Evolutionary conservation across 2,797 vertebrate genomes (phyloP), one percentile per base, ranked within the genome.

Genomic region (Tapera naevia): DNA sequence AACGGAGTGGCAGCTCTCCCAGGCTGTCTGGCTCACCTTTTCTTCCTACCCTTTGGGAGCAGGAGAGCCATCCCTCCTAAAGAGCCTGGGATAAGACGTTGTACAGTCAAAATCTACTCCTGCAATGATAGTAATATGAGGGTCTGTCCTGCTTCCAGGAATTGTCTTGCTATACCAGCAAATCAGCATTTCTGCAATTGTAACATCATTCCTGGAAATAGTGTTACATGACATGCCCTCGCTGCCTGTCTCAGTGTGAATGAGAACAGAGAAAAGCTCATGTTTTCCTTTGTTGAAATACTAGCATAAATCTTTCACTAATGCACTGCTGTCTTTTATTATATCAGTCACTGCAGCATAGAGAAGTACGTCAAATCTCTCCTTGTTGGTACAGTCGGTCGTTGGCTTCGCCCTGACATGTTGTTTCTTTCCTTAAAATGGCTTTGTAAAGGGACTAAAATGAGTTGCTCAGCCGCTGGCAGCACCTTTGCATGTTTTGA

Each of bases 261-360:
- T 95, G 96, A 96, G 97, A 96, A 89, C 85, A 89, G 80, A 97
- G 97, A 81, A 91, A 95, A 94, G 95, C 96, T 98, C 95, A 69
- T 95, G 96, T 97, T 98, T 97, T 96, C 96, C 93, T 95, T 94
- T 94, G 96, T 95, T 95, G 97, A 97, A 95, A 93, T 92, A 96
- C 85, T 89, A 96, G 97, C 97, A 98, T 98, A 98, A 98, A 98
- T 98, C 97, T 98, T 97, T 93, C 96, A 94, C 97, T 98, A 98
- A 98, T 97, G 97, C 95, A 78, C 94, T 93, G 91, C 95, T 98
- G 93, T 97, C 97, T 96, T 90, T 92, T 95, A 95, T 97, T 89
- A 17, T 89, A 96, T 92, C 93, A 96, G 95, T 96, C 94, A 79
- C 75, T 88, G 94, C 78, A 93, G 95, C 95, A 74, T 67, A 93